Percentiles rank a stretch among this genome's conserved stretches.
These are phyloP conservation scores for Setophaga kirtlandii DNA, from an alignment of 2,113 vertebrate species.

Conservation along the genomic window DNA sequence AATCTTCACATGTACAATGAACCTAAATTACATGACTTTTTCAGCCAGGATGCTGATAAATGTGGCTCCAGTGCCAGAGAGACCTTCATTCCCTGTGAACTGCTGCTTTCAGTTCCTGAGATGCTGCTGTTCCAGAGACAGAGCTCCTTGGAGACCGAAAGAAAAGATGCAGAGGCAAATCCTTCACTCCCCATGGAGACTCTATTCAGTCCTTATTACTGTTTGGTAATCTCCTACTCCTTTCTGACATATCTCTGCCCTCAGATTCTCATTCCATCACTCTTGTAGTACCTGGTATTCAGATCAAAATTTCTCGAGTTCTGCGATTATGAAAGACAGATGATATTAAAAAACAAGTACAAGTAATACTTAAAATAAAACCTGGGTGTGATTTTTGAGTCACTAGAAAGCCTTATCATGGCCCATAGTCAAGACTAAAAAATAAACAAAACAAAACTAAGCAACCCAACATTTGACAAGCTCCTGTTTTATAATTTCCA, in stretches of 20 bases:
- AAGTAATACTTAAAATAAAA: neutral
- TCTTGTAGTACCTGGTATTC: neutral
- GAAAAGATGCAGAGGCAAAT: slow-evolving; percentile 48
- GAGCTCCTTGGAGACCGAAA: slow-evolving; percentile 59
- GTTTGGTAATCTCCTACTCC: neutral
- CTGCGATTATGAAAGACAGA: neutral
- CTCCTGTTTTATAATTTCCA: neutral
- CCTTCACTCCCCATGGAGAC: slow-evolving; percentile 32
- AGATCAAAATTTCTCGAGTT: neutral
- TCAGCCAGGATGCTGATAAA: slow-evolving; percentile 12
- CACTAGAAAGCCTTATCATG: neutral
- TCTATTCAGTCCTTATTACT: neutral
- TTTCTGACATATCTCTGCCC: neutral
- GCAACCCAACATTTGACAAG: neutral
- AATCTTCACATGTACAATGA: neutral
- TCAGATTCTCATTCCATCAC: neutral
- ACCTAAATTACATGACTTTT: neutral
- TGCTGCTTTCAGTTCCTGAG: slow-evolving; percentile 43
- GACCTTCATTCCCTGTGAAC: slow-evolving; percentile 36
- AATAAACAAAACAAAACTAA: neutral
- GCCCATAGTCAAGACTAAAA: neutral
- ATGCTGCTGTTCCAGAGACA: slow-evolving; percentile 53
- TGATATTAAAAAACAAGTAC: neutral
- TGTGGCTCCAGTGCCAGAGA: neutral
- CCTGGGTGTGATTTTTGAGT: neutral